Base-by-base conservation (phyloP, 2,797 vertebrate species). In the Cryptoprocta ferox region DNA sequence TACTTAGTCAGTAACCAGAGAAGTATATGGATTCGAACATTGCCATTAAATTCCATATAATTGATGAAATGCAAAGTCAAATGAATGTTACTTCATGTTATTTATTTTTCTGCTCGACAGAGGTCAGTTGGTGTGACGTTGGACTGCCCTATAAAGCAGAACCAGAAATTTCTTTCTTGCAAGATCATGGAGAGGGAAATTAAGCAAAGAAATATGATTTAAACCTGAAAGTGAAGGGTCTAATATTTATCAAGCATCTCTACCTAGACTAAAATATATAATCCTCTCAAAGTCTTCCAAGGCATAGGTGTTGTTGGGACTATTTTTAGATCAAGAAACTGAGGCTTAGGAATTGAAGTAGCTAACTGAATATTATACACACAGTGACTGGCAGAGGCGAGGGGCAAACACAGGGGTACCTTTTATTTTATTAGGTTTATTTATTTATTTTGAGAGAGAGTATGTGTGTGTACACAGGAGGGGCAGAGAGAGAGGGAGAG, bases 1-100 rank as follows among this genome's bases (percentile, higher is more conserved):
- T n/a, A n/a, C n/a, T n/a, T 63, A 94, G 92, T 95, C 97, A 97
- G 97, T 98, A 98, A 97, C 97, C 96, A 98, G 95, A 97, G 98
- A 80, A 97, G 97, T 94, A 32, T 83, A 97, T 91, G 89, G 89
- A 97, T 97, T 91, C 83, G 96, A 95, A 97, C 98, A 83, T 93
- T 73, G 90, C 96, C 98, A 96, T 97, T 98, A 98, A 96, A 97
- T 97, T 97, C 26, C 3, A 82, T 76, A 91, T 87, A 96, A 92
- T 66, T 94, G 93, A 89, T 85, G 96, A 97, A 98, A 97, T 70
- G 75, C 89, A 75, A 87, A 96, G 96, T 66, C 50, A 89, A 37
- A 71, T 95, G 50, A 98, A 94, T 84, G 90, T 98, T 97, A 90
- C 15, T 15, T 98, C 78, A 89, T 80, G 93, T 82, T 63, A 86